phyloP scores from a whole-genome alignment of 2,888 invertebrate genomes.

The Aproaerema taeniolella region DNA sequence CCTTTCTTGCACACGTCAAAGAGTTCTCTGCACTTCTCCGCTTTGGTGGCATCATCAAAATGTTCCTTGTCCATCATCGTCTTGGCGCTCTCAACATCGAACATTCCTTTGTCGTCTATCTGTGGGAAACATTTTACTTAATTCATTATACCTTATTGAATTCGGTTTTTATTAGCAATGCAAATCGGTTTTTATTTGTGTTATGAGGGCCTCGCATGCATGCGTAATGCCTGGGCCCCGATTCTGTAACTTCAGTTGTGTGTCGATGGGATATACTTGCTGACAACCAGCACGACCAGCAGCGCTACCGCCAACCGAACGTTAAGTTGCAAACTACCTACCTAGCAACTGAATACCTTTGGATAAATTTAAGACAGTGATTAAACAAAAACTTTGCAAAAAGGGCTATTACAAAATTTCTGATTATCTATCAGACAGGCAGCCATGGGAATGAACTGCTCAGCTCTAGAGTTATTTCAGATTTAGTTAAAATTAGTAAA shows the following conservation, averaged over 20 bases:
- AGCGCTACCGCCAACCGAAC: too few relatives aligned
- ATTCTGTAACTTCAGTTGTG: neutral
- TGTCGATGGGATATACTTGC: neutral
- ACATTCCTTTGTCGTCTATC: slow-evolving; percentile 58
- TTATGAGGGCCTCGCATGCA: too few relatives aligned
- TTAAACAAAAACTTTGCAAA: too few relatives aligned
- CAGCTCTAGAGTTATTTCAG: too few relatives aligned
- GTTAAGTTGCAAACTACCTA: too few relatives aligned
- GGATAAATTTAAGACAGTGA: too few relatives aligned
- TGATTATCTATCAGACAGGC: too few relatives aligned
- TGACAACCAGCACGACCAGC: neutral
- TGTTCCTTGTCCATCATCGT: slow-evolving; percentile 45
- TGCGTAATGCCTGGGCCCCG: too few relatives aligned
- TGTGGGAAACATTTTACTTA: slow-evolving; percentile 24
- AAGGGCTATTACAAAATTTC: too few relatives aligned
- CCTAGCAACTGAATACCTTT: too few relatives aligned
- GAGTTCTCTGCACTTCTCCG: slow-evolving; percentile 48
- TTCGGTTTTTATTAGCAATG: neutral
- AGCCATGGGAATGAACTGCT: too few relatives aligned
- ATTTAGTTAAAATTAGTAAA: too few relatives aligned
- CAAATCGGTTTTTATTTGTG: neutral
- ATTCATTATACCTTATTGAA: neutral
- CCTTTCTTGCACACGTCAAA: slow-evolving; percentile 55
- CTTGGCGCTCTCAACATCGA: slow-evolving; percentile 38
- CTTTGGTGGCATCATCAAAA: slow-evolving; percentile 37